Evolutionary conservation across 2,113 vertebrate genomes (phyloP), one percentile per base, ranked within the genome.

Genomic region (Hydrochoerus hydrochaeris): DNA sequence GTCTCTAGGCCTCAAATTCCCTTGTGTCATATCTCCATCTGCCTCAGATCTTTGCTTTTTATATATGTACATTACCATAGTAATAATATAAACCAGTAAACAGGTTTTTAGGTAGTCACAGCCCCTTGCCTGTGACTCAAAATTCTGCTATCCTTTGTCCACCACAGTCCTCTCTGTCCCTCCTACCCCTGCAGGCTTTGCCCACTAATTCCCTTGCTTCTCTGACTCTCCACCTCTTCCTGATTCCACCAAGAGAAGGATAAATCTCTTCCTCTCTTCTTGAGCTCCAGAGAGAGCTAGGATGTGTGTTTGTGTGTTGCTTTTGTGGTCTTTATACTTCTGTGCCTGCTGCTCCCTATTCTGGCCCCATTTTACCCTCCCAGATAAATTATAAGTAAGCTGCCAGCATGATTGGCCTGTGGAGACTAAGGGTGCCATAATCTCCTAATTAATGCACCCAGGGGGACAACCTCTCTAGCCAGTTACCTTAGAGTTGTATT

Each of bases 381-480:
- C 73, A 95, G 97, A 96, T 93, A 95, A 96, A 96, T 94, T 95
- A 97, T 97, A 97, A 97, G 95, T 94, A 97, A 96, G 69, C 91
- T 93, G 89, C 85, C 75, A 81, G 84, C 87, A 35, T 93, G 96
- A 98, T 93, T 97, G 97, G 96, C 77, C 97, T 93, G 38, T 54
- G 65, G 97, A 96, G 97, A 95, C 86, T 81, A 88, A 94, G 73
- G 94, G 89, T 91, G 86, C 94, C 85, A 93, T 95, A 96, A 97
- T 96, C 95, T 95, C 67, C 87, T 95, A 95, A 97, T 96, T 94
- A 97, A 97, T 49, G 87, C 28, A 93, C 92, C 91, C 97, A 75
- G 7, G 89, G 90, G 97, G 91, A 69, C 88, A 92, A 63, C 80
- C 63, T 91, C 96, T 96, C 94, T 57, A 95, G 88, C 91, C 22